Base-by-base conservation (phyloP, 2,113 vertebrate species). In the Ondatra zibethicus region DNA sequence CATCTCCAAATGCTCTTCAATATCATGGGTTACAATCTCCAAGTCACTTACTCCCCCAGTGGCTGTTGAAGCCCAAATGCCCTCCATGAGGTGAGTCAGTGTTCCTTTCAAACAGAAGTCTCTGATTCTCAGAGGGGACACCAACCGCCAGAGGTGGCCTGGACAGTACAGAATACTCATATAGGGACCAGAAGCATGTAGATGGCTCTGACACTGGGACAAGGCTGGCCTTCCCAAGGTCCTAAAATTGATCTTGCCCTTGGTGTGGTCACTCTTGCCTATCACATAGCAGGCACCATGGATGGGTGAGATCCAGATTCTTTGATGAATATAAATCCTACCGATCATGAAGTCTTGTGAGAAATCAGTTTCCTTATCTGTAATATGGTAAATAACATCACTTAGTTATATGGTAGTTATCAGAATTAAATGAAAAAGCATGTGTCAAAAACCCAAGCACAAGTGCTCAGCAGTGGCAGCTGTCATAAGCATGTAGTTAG, bases 91-190 rank as follows among this genome's bases (percentile, higher is more conserved):
- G 58, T 27, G 72, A n/a, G 23, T 50, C 65, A 68, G 21, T 13
- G 23, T 58, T 27, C 1, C 36, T 91, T 68, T 70, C 14, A n/a
- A 25, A 50, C 36, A 19, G 68, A 92, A 87, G 39, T n/a, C 66
- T 94, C 95, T 84, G 52, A 13, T 92, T 94, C 89, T 52, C 55
- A 58, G 94, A 88, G 58, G 52, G 52, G 47, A 77, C 52, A 42
- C 21, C 2, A 31, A 47, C n/a, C 39, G 55, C 66, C 72, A 89
- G 42, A 7, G 16, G 36, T 42, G 55, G 36, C 61, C 31, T 11
- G 91, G 21, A 19, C 27, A n/a, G 63, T 12, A 0, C 0, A 21
- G 39, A 65, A 25, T 47, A 58, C n/a, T 39, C 5, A 9, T 7
- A 2, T 33, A 47, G 42, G 27, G 42, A 14, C 16, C 68, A 45